Conservation (phyloP, 2,797 vertebrate species). For the Atherinosoma microstoma region DNA sequence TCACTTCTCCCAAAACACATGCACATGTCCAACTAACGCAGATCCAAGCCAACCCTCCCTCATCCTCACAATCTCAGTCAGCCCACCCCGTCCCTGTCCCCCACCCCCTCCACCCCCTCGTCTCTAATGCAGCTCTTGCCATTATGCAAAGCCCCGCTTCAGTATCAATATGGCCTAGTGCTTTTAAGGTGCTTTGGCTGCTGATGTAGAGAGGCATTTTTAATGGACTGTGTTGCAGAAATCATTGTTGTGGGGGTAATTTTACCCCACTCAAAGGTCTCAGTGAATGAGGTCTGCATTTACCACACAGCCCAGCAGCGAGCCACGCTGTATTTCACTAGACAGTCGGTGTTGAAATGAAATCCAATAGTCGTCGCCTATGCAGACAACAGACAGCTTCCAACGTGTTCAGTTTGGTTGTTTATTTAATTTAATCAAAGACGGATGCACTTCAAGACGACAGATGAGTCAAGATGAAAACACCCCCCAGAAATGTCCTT, state of each 20-base stretch:
- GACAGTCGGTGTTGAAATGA: slow-evolving; percentile 78
- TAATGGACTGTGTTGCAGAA: slow-evolving; percentile 96
- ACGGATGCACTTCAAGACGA: slow-evolving; percentile 44
- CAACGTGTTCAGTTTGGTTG: slow-evolving; percentile 59
- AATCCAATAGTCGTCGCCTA: slow-evolving; percentile 79
- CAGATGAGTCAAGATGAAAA: slow-evolving; percentile 75
- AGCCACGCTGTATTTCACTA: slow-evolving; percentile 83
- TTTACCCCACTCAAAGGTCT: slow-evolving; percentile 84
- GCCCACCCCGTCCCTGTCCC: slow-evolving; percentile 15
- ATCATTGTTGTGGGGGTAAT: slow-evolving; percentile 90
- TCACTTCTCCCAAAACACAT: slow-evolving; percentile 61
- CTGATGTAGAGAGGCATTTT: slow-evolving; percentile 96
- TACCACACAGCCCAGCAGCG: slow-evolving; percentile 82
- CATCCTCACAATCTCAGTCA: slow-evolving; percentile 55
- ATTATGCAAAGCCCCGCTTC: slow-evolving; percentile 95
- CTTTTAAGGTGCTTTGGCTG: slow-evolving; percentile 98
- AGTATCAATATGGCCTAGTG: slow-evolving; percentile 97
- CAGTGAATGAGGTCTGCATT: slow-evolving; percentile 80
- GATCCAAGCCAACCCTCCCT: slow-evolving; percentile 55
- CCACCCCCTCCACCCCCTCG: slow-evolving; percentile 37
- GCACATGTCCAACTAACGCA: slow-evolving; percentile 49
- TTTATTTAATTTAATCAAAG: slow-evolving; percentile 77
- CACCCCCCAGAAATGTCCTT: slow-evolving; percentile 80
- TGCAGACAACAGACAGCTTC: slow-evolving; percentile 76
- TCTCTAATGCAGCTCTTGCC: slow-evolving; percentile 91